Evolutionary conservation across 2,113 vertebrate species (phyloP).

Genomic region (Xiphophorus hellerii): DNA sequence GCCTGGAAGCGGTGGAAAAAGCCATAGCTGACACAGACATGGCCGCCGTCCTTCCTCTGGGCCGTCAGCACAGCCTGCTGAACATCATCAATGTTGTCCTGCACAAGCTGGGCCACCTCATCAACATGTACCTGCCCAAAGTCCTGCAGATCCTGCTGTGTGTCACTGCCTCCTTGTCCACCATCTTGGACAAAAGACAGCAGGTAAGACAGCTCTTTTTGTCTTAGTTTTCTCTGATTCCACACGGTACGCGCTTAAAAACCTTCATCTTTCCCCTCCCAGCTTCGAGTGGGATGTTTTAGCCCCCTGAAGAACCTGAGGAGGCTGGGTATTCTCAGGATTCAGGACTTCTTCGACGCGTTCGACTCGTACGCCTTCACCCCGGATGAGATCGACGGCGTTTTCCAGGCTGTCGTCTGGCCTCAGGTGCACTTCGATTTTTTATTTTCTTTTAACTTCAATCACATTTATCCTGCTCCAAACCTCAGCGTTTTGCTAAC

Average conservation of each 20-base stretch:
- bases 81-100: slow-evolving; percentile 89
- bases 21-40: slow-evolving; percentile 82
- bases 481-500: background rate
- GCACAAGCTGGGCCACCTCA: slow-evolving; percentile 91
- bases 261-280: rapidly evolving
- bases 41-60: slow-evolving; percentile 87
- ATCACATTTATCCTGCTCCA: background rate
- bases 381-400: slow-evolving; percentile 88
- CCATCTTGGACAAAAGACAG: slow-evolving; percentile 84
- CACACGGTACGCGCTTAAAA: background rate
- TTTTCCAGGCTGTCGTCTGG: slow-evolving; percentile 91
- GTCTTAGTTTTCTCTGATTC: too few relatives aligned
- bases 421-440: slow-evolving; percentile 83
- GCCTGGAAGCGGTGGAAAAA: slow-evolving; percentile 84
- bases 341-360: slow-evolving; percentile 88
- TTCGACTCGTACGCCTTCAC: slow-evolving; percentile 89
- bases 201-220: slow-evolving; percentile 79
- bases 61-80: slow-evolving; percentile 91
- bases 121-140: slow-evolving; percentile 86
- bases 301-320: slow-evolving; percentile 93
- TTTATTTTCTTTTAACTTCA: background rate
- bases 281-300: slow-evolving; percentile 89
- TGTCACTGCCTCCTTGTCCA: slow-evolving; percentile 84
- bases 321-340: slow-evolving; percentile 88
- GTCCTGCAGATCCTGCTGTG: slow-evolving; percentile 94